phyloP scores from a whole-genome alignment of 2,797 vertebrate species.

The Lutjanus campechanus region DNA sequence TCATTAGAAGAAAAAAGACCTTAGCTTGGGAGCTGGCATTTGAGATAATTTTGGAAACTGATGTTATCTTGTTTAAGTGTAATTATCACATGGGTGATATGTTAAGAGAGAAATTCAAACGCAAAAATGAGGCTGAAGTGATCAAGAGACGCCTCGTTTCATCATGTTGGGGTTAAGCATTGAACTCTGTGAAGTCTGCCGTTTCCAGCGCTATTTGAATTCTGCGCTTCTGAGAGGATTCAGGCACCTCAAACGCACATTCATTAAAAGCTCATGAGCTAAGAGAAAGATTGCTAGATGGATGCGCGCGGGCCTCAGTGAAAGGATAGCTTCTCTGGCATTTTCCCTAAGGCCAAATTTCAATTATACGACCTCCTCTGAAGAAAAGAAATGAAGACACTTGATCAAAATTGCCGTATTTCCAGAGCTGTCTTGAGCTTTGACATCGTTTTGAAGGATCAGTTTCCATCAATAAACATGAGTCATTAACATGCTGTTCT shows the following conservation, averaged over 20 bases:
- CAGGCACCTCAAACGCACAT: constrained; percentile 39
- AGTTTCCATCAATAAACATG: constrained; percentile 35
- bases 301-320: background rate
- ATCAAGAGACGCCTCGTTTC: constrained; percentile 42
- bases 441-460: constrained; percentile 14
- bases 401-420: constrained; percentile 33
- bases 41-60: constrained; percentile 41
- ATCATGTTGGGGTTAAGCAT: constrained; percentile 41
- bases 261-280: constrained; percentile 47
- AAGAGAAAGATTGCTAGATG: constrained; percentile 30
- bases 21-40: constrained; percentile 24
- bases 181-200: constrained; percentile 46
- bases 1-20: constrained; percentile 26
- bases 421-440: constrained; percentile 32
- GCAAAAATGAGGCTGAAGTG: constrained; percentile 38
- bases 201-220: constrained; percentile 37
- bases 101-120: constrained; percentile 48
- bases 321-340: constrained; percentile 30
- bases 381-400: constrained; percentile 32
- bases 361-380: constrained; percentile 30
- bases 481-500: constrained; percentile 1
- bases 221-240: constrained; percentile 37
- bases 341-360: constrained; percentile 31
- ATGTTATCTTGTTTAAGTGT: constrained; percentile 47
- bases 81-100: constrained; percentile 49